Base-by-base conservation (phyloP, 2,797 vertebrate species). In the Lagocephalus sceleratus region DNA sequence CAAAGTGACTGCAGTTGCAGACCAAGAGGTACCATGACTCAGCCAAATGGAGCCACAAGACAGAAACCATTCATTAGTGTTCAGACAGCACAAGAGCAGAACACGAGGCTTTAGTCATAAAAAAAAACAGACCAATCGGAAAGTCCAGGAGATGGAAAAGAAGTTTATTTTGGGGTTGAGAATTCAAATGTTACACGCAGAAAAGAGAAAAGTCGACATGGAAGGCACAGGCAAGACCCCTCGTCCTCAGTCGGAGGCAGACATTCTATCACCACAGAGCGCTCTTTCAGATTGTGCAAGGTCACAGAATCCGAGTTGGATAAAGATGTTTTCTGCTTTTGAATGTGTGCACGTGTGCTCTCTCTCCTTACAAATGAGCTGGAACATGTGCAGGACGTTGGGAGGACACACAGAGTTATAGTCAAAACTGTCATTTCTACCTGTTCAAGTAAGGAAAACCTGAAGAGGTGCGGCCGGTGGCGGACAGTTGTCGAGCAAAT, bases 141-240 rank as follows among this genome's bases (percentile, higher is more conserved):
- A 4, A 0, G 5, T 51, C 7, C 5, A 42, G 11, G n/a, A 32
- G 66, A 46, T 16, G 57, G 63, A 73, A 51, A 49, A 42, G 66
- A 56, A 59, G 47, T 81, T 85, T 83, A 79, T 82, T 83, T 14
- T 2, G 15, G 12, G 63, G 17, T 75, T 65, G n/a, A 63, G 40
- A 52, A n/a, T 64, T 72, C 2, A 81, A 63, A 66, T 56, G 55
- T 55, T 73, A 50, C 32, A 35, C 10, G 32, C 32, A 35, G 14
- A 35, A 35, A 35, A 35, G 65, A 54, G 56, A 75, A 54, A 63
- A 51, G 57, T 43, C 51, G 59, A 62, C 45, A 71, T 64, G 54
- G 42, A 85, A 86, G 83, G 86, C 83, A 86, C 81, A 57, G 42
- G 42, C 62, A 67, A 20, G 53, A 46, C 57, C 58, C 26, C 26